Conservation (phyloP, 2,888 invertebrate genomes). For the Drosophila greeni region DNA sequence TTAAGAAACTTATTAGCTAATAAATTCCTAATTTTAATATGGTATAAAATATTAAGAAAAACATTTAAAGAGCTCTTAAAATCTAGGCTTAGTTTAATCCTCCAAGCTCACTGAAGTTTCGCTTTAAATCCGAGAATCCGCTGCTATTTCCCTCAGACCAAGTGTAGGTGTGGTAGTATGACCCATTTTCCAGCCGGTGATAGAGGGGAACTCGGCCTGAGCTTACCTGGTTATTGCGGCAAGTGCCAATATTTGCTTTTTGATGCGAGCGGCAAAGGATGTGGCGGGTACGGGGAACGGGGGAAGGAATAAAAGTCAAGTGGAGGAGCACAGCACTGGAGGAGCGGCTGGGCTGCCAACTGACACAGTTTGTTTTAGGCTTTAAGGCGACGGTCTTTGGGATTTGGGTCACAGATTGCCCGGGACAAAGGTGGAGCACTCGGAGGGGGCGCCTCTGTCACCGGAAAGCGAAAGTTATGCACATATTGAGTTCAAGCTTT, state of each 20-base stretch:
- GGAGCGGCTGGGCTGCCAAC: slow-evolving; percentile 30
- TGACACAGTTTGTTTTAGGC: slow-evolving; percentile 69
- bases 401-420: slow-evolving; percentile 71
- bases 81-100: background rate
- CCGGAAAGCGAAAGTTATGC: slow-evolving; percentile 66
- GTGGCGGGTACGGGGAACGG: background rate
- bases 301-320: slow-evolving; percentile 4
- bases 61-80: background rate
- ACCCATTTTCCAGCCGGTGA: slow-evolving; percentile 54
- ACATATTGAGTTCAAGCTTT: slow-evolving; percentile 62
- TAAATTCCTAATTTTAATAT: background rate
- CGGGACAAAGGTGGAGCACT: slow-evolving; percentile 25
- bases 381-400: slow-evolving; percentile 59
- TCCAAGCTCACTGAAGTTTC: background rate
- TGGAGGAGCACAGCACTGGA: slow-evolving; percentile 7
- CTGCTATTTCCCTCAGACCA: background rate
- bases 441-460: slow-evolving; percentile 17
- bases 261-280: slow-evolving; percentile 36
- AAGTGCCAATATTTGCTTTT: slow-evolving; percentile 71
- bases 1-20: background rate
- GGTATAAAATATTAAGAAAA: background rate
- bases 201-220: slow-evolving; percentile 34
- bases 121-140: background rate
- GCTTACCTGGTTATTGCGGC: slow-evolving; percentile 67
- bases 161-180: slow-evolving; percentile 32